Base-by-base conservation (phyloP, 2,113 vertebrate genomes). In the Lepus europaeus region DNA sequence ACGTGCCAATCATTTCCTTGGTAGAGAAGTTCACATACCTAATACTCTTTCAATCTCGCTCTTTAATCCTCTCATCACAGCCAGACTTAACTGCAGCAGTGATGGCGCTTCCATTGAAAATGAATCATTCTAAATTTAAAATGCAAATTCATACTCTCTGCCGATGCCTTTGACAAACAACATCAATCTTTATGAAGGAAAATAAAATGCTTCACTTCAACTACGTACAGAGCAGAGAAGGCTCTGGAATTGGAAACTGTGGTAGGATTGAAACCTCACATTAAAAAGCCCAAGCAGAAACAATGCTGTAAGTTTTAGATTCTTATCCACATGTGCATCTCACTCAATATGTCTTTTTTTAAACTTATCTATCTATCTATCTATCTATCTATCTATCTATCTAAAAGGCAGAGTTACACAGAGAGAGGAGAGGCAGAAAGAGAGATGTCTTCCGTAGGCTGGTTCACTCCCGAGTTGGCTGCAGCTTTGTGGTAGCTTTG, bases 41-140 rank as follows among this genome's bases (percentile, higher is more conserved):
- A 85, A 82, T 53, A 90, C 29, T 93, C 59, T 68, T 86, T 83
- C 73, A 39, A 20, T 82, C 72, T 76, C 88, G 93, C 66, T 93
- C 91, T 92, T 89, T 70, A 63, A 51, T 92, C 6, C 25, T 53
- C 25, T 61, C n/a, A 56, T 93, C 56, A 77, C 69, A 77, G 78
- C 82, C 81, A 66, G 14, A 45, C n/a, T 82, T 61, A 95, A 79
- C 23, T 33, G 51, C 29, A 22, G 29, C 85, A 82, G 81, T 2
- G 31, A 63, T 68, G 36, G 0, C 49, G 27, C 91, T 90, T 95
- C 93, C 79, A 83, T 25, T 82, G 92, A 92, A 92, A 96, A 95
- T 90, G 93, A 96, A 93, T 96, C 95, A 95, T 91, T 89, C 70
- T 90, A 92, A 95, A 90, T 93, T 95, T 95, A 85, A 95, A 96